phyloP scores from a whole-genome alignment of 2,888 invertebrate genomes.

The Adelognathus sp. region DNA sequence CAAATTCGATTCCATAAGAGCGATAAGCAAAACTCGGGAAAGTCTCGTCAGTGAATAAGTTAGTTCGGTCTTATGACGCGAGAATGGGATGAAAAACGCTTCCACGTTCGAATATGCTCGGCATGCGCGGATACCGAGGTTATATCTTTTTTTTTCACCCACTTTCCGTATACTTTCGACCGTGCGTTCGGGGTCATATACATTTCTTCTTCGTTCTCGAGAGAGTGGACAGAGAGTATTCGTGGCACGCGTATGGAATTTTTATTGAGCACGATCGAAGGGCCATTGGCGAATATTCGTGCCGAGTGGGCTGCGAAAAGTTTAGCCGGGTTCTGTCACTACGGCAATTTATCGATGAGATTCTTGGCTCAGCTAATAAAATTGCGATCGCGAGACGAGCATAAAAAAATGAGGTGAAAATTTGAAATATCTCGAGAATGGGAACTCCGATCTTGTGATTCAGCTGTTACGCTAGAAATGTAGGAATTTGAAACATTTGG shows the following conservation, averaged over 20 bases:
- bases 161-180: conserved; percentile 39
- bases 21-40: neutral
- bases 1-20: too few relatives aligned
- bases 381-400: conserved; percentile 17
- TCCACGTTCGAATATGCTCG: conserved; percentile 17
- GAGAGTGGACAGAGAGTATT: conserved; percentile 34
- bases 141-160: conserved; percentile 17
- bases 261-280: conserved; percentile 52
- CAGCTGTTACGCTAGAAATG: neutral
- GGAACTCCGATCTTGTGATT: neutral
- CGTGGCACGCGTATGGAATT: conserved; percentile 55
- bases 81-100: neutral
- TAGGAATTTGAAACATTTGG: neutral
- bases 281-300: conserved; percentile 22
- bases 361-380: conserved; percentile 35
- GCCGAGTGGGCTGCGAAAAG: neutral
- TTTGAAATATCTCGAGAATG: neutral
- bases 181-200: conserved; percentile 27
- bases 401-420: neutral
- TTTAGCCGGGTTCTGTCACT: neutral
- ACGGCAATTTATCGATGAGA: conserved; percentile 13
- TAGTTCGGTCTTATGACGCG: neutral
- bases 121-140: conserved; percentile 23
- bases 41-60: neutral
- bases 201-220: conserved; percentile 11